Evolutionary conservation across 2,113 vertebrate species (phyloP).

Genomic region (Lasiurus borealis): DNA sequence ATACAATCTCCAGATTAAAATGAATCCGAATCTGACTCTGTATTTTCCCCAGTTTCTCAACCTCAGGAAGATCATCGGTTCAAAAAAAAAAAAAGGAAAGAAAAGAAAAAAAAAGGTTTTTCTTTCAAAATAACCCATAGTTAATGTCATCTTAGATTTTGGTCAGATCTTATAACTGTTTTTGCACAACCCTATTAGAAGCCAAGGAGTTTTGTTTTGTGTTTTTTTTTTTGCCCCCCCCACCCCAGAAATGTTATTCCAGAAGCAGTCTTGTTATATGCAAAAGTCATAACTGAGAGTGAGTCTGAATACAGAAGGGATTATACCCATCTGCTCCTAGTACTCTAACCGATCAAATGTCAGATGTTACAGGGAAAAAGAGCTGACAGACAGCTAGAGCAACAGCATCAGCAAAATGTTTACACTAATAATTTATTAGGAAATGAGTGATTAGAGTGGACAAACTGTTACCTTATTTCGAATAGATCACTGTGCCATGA

Average conservation of each 20-base stretch:
- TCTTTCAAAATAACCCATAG: slow-evolving; percentile 8
- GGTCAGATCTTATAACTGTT: neutral
- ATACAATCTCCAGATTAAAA: slow-evolving; percentile 7
- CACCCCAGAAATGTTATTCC: neutral
- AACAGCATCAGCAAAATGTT: neutral
- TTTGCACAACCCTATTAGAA: neutral
- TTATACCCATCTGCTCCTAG: neutral
- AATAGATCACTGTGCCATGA: neutral
- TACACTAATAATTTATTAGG: neutral
- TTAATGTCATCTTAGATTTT: neutral
- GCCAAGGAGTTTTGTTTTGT: neutral
- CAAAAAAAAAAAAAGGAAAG: too few relatives aligned
- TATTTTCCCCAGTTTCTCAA: neutral
- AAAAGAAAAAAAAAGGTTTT: neutral
- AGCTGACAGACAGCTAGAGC: fast-evolving
- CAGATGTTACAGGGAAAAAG: slow-evolving; percentile 42
- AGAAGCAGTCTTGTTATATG: slow-evolving; percentile 39
- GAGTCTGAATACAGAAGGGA: slow-evolving; percentile 36
- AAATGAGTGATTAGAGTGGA: neutral
- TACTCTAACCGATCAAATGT: slow-evolving; percentile 58
- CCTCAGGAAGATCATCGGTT: neutral
- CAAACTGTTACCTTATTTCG: neutral
- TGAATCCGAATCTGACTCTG: neutral
- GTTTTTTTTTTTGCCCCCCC: neutral
- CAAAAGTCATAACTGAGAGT: neutral